Base-by-base conservation (phyloP, 2,888 invertebrate species). In the Aphelenchoides bicaudatus region DNA sequence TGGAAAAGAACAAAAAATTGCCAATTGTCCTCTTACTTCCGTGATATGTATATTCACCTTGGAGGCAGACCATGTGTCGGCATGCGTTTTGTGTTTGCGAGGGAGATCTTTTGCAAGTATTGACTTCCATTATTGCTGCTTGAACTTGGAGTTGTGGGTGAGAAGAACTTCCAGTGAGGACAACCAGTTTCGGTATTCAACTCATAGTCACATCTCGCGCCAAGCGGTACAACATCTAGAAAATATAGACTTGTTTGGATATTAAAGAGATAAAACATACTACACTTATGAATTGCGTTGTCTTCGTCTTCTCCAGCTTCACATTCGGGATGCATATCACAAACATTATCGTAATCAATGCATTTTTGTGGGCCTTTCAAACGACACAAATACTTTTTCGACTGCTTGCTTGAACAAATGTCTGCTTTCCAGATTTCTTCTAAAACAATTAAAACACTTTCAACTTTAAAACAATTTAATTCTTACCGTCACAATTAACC, bases 291-390 rank as follows among this genome's bases (percentile, higher is more conserved):
- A 8, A 74, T 19, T n/a, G 34, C 19, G 2, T 51, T 31, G 49
- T 64, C 63, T 54, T 74, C 74, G 54, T 74, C 74, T 23, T 74
- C 72, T 1, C 63, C 69, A 39, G 62, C 68, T 8, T 46, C 57
- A 48, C 74, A 74, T 34, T 76, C 74, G 3, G 31, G 10, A 39
- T 62, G 67, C 60, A 74, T 53, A 53, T 74, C 74, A 61, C 74
- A 76, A 19, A 52, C 67, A 67, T 51, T 67, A 69, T n/a, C 43
- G 38, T 63, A 64, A 31, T 67, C 58, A 21, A 67, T 67, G 57
- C 67, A 67, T 21, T 61, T 61, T 19, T 48, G 48, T 13, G 50
- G 38, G 13, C 39, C 43, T 19, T 37, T 23, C 28, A 51, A 47
- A 23, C 49, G 34, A 49, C 63, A 63, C 6, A 63, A 39, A 43